These are phyloP conservation scores for Amblyteles armatorius DNA, from an alignment of 2,888 invertebrate genomes.

Conservation along the genomic window DNA sequence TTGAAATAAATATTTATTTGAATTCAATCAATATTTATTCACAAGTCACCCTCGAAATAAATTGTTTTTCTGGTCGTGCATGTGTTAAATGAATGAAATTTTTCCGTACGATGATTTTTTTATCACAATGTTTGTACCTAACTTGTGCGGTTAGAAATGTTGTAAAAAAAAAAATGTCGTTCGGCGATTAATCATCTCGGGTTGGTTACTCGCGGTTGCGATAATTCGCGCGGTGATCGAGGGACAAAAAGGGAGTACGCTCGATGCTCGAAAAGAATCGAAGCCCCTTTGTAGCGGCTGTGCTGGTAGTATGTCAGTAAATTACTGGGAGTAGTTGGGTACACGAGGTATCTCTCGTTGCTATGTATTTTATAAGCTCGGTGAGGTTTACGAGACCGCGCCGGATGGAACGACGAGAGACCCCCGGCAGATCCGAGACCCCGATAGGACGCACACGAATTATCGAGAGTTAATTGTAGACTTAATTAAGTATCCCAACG, in stretches of 20 bases:
- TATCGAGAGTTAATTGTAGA: constrained; percentile 79
- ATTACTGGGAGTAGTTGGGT: constrained; percentile 44
- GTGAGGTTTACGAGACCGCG: constrained; percentile 60
- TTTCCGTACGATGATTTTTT: no score
- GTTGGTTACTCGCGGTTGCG: no score
- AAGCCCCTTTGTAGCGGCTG: constrained; percentile 31
- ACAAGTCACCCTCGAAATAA: no score
- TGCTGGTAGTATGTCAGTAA: constrained; percentile 47
- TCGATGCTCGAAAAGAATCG: constrained; percentile 34
- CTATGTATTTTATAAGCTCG: constrained; percentile 39
- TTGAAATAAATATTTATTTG: no score
- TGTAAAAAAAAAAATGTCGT: no score
- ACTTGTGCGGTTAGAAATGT: no score
- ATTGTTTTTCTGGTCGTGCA: no score
- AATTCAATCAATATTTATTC: no score
- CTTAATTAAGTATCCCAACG: constrained; percentile 74
- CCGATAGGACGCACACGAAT: constrained; percentile 76
- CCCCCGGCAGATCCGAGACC: constrained; percentile 71
- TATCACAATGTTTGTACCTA: no score
- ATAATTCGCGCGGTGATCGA: no score
- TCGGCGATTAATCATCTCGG: no score
- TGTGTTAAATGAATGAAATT: no score
- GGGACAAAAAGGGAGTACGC: neutral
- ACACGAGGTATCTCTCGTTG: constrained; percentile 36
- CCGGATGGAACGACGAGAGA: constrained; percentile 47